Conservation (phyloP, 2,888 invertebrate genomes). For the Drosophila yooni region DNA sequence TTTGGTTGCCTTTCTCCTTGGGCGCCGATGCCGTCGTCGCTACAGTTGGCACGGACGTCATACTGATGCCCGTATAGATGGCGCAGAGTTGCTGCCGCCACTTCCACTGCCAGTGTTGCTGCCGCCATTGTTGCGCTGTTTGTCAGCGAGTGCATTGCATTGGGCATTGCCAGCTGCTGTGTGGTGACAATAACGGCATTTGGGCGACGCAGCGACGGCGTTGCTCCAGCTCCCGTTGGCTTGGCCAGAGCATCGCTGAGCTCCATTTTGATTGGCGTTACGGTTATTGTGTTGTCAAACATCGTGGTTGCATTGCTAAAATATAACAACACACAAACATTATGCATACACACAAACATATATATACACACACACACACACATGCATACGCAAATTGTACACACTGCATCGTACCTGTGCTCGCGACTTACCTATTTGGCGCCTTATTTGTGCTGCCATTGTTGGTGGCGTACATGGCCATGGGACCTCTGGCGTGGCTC, state of each 20-base stretch:
- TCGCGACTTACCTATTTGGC: slow-evolving; percentile 70
- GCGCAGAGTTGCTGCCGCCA: slow-evolving; percentile 19
- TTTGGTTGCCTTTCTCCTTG: slow-evolving; percentile 73
- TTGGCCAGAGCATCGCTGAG: slow-evolving; percentile 45
- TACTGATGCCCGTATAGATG: slow-evolving; percentile 49
- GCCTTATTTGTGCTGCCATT: slow-evolving; percentile 76
- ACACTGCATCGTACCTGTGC: slow-evolving; percentile 53
- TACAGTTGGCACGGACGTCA: slow-evolving; percentile 40
- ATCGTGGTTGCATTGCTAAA: slow-evolving; percentile 64
- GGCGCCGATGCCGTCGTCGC: slow-evolving; percentile 35
- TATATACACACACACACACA: neutral
- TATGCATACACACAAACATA: slow-evolving; percentile 5
- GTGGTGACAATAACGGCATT: slow-evolving; percentile 60
- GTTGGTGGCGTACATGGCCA: slow-evolving; percentile 76
- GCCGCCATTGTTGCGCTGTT: slow-evolving; percentile 26
- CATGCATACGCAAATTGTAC: slow-evolving; percentile 28
- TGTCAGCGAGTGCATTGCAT: slow-evolving; percentile 37
- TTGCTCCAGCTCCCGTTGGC: slow-evolving; percentile 31
- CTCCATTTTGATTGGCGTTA: slow-evolving; percentile 72
- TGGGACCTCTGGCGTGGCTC: slow-evolving; percentile 27
- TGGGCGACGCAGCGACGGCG: slow-evolving; percentile 45
- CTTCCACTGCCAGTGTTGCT: slow-evolving; percentile 19
- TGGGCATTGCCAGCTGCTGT: slow-evolving; percentile 48
- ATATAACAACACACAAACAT: slow-evolving; percentile 9
- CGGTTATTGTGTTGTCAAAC: slow-evolving; percentile 74